Evolutionary conservation across 2,797 vertebrate genomes (phyloP).

Genomic region (Siniperca obscura): DNA sequence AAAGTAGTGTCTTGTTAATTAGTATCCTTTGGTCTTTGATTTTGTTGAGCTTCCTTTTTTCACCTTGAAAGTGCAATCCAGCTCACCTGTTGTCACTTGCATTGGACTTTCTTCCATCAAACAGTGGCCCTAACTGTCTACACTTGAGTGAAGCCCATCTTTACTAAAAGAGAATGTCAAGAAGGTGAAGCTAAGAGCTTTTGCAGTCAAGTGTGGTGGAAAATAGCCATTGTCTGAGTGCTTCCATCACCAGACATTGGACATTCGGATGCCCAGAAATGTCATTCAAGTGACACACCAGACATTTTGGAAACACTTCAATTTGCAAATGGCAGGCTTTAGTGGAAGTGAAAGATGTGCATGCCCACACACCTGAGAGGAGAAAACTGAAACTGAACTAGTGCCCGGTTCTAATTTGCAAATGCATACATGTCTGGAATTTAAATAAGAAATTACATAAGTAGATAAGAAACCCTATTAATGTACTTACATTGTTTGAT

Average conservation of each 20-base stretch:
- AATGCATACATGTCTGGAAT: constrained; percentile 5
- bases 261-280: constrained; percentile 64
- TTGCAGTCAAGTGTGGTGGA: constrained; percentile 74
- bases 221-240: constrained; percentile 77
- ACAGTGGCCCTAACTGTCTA: constrained; percentile 58
- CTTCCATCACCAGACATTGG: constrained; percentile 61
- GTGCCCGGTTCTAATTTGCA: constrained; percentile 13
- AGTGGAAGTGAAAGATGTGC: constrained; percentile 42
- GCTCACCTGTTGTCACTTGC: constrained; percentile 70
- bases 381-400: constrained; percentile 18
- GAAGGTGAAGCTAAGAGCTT: constrained; percentile 80
- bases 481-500: constrained; percentile 1
- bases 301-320: constrained; percentile 74
- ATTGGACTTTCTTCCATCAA: constrained; percentile 59
- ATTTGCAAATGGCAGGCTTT: constrained; percentile 68
- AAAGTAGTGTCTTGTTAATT: constrained; percentile 78
- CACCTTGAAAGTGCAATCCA: constrained; percentile 71
- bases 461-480: background rate
- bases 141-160: constrained; percentile 78
- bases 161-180: constrained; percentile 74
- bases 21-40: constrained; percentile 76
- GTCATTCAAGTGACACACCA: constrained; percentile 74
- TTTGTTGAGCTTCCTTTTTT: constrained; percentile 65
- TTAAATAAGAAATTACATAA: background rate
- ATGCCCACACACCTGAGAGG: constrained; percentile 17